These are phyloP conservation scores for Trichonephila clavata DNA, from an alignment of 1,140 invertebrate genomes.

Conservation along the genomic window DNA sequence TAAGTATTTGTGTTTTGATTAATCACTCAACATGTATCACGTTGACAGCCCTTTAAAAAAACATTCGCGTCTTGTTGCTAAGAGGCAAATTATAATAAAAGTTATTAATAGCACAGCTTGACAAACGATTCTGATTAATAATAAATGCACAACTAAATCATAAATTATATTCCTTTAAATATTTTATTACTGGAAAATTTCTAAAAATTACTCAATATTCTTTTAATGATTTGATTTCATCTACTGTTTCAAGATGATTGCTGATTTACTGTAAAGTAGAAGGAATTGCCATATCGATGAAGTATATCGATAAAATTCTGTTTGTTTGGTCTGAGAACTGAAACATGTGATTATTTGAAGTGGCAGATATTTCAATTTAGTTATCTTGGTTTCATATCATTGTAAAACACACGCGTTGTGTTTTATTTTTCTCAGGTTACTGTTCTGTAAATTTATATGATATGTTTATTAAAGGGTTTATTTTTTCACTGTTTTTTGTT, in stretches of 20 bases:
- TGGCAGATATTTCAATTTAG: background rate
- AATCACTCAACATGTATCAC: background rate
- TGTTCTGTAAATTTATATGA: background rate
- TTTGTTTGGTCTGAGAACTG: background rate
- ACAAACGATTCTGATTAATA: no score
- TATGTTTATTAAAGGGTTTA: constrained; percentile 9
- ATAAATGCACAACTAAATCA: no score
- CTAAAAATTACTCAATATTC: no score
- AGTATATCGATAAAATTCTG: background rate
- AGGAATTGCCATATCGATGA: background rate
- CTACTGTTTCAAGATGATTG: background rate
- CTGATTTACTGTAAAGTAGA: background rate
- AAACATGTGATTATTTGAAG: background rate
- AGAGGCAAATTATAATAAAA: background rate
- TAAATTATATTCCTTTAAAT: no score
- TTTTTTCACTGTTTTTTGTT: background rate
- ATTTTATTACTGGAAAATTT: no score
- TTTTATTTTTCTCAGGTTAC: background rate
- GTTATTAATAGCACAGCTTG: no score
- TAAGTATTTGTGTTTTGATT: no score
- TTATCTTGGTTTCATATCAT: background rate
- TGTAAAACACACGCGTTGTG: background rate
- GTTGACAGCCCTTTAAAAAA: background rate
- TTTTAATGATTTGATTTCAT: no score
- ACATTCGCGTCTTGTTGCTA: background rate